Conservation (phyloP, 2,113 vertebrate genomes). For the Ariopsis seemanni region DNA sequence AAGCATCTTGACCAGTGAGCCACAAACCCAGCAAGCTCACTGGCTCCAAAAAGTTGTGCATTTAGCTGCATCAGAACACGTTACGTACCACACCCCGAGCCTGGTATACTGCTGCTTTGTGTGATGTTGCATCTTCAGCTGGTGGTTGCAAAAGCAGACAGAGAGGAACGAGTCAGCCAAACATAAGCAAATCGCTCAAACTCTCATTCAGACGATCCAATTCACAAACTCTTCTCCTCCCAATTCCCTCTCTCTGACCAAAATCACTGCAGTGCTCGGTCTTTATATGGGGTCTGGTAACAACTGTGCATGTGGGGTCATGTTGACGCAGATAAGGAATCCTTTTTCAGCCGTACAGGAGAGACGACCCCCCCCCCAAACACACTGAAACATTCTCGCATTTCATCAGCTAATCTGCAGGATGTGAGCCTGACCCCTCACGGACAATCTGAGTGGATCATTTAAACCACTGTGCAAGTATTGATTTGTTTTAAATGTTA, state of each 20-base stretch:
- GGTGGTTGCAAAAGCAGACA: conserved; percentile 20
- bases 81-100: conserved; percentile 68
- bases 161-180: conserved; percentile 38
- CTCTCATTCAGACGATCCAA: background rate
- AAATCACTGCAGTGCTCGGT: conserved; percentile 22
- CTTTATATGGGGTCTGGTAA: conserved; percentile 42
- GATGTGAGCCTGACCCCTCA: conserved; percentile 1
- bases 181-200: conserved; percentile 2
- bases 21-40: background rate
- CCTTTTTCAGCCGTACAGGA: conserved; percentile 50
- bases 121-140: conserved; percentile 49
- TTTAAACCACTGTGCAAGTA: background rate
- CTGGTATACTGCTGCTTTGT: conserved; percentile 52
- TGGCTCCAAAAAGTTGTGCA: no score
- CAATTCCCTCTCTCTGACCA: conserved; percentile 13
- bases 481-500: background rate
- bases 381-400: conserved; percentile 15
- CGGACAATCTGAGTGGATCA: conserved; percentile 20
- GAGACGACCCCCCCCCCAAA: conserved; percentile 1
- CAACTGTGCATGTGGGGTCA: conserved; percentile 44
- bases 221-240: background rate
- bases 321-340: conserved; percentile 47
- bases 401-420: conserved; percentile 52
- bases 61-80: background rate
- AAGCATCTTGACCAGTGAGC: background rate